These are phyloP conservation scores for Pinctada fucata DNA, from an alignment of 2,888 invertebrate species.

Conservation along the genomic window DNA sequence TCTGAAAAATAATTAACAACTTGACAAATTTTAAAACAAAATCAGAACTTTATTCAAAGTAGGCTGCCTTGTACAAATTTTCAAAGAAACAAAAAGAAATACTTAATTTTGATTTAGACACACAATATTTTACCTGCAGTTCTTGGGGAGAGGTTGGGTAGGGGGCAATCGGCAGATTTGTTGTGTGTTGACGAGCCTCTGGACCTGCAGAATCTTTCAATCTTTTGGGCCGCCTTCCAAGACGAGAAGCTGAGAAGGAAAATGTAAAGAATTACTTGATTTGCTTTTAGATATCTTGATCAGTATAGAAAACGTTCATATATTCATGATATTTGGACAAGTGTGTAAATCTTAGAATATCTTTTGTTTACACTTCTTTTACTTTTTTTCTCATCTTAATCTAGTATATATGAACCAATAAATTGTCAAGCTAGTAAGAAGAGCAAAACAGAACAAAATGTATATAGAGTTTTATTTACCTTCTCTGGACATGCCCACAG, in stretches of 20 bases:
- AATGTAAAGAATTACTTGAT: background rate
- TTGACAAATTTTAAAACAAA: too few relatives aligned
- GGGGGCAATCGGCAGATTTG: conserved; percentile 72
- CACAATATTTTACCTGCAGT: conserved; percentile 43
- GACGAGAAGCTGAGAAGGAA: conserved; percentile 72
- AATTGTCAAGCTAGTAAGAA: background rate
- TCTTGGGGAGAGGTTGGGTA: conserved; percentile 70
- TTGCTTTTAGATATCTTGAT: too few relatives aligned
- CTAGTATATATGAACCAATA: too few relatives aligned
- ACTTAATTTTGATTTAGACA: too few relatives aligned
- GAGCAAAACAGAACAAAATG: background rate
- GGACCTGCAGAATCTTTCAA: conserved; percentile 72
- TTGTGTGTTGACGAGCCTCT: conserved; percentile 48
- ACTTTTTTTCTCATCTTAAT: too few relatives aligned
- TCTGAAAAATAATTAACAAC: conserved; percentile 12
- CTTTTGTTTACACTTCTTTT: too few relatives aligned
- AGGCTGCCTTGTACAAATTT: too few relatives aligned
- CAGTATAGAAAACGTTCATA: too few relatives aligned
- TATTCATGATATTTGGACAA: too few relatives aligned
- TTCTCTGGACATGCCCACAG: conserved; percentile 77
- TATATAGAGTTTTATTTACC: conserved; percentile 53
- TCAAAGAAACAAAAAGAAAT: too few relatives aligned
- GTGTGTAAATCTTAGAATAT: too few relatives aligned
- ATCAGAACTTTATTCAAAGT: too few relatives aligned
- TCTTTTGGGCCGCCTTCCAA: conserved; percentile 76